Base-by-base conservation (phyloP, 2,888 invertebrate genomes). In the Mimachlamys varia region DNA sequence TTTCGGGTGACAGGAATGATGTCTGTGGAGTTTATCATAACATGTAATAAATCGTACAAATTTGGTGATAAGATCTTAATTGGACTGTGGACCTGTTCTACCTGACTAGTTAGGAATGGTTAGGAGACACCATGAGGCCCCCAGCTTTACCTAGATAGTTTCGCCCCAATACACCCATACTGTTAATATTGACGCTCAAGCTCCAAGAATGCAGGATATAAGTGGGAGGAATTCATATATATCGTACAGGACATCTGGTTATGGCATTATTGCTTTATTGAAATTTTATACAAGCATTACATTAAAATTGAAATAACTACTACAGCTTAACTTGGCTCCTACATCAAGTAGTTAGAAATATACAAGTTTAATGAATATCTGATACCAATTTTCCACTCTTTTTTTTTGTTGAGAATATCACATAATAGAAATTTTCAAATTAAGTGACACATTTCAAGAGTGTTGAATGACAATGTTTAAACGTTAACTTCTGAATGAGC, bases 1-100 rank as follows among this genome's bases (percentile, higher is more conserved):
- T 76, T 76, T 76, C 27, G 33, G 76, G 27, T 76, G 27, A 27
- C 76, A 76, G 76, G 27, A 33, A 76, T 19, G 4, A 33, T 76
- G 27, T 33, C 76, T 76, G 76, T 76, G 4, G 27, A 10, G 33
- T 76, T 76, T 76, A 27, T 33, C 76, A 76, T 76, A 27, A 58
- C 58, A 22, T 76, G 76, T 76, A 76, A 76, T 76, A 76, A 76
- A 76, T 0, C 33, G n/a, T 76, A 76, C 22, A 19, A 22, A 33
- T 17, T 44, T 27, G 76, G 33, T 76, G 76, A 76, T 76, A 76
- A 76, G 76, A 76, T 76, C 33, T 76, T 76, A 76, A 76, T 76
- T 76, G 27, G 76, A 76, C 76, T 76, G 33, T 33, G 76, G 76
- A 10, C 76, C 76, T 76, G 76, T 76, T 76, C 76, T 33, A 76